A percentile compares a stretch with the other conserved stretches of the same genome.
These are phyloP conservation scores for Dicerorhinus sumatrensis DNA, from an alignment of 2,113 vertebrate genomes.

Conservation along the genomic window DNA sequence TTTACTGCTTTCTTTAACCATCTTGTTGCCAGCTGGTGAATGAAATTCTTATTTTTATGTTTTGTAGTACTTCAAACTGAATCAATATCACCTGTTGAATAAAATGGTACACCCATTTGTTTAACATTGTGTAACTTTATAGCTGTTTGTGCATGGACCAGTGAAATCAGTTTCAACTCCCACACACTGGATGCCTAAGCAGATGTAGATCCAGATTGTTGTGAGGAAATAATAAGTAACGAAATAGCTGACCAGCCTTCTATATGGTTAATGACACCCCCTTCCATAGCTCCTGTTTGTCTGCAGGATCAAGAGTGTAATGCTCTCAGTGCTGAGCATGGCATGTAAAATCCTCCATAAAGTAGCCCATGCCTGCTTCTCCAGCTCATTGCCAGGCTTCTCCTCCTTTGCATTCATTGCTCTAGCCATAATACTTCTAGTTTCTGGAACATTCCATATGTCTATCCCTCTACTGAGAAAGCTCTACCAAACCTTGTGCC, in stretches of 20 bases:
- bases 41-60: not conserved
- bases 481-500: not conserved
- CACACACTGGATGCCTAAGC: not conserved
- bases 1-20: constrained; percentile 26
- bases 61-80: not conserved
- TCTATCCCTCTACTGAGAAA: not conserved
- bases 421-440: not conserved
- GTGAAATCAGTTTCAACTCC: not conserved
- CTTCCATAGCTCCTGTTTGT: not conserved
- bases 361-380: not conserved
- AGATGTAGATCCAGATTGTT: not conserved
- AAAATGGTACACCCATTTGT: not conserved
- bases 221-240: not conserved
- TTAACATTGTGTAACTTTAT: not conserved
- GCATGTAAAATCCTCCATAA: fast-evolving
- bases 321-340: not conserved
- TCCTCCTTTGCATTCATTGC: not conserved
- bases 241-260: not conserved
- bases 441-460: not conserved
- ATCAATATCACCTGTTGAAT: not conserved
- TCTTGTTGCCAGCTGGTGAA: not conserved
- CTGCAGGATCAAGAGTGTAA: not conserved
- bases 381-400: not conserved
- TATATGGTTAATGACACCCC: fast-evolving
- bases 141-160: not conserved